These are phyloP conservation scores for Melanocharis versteri DNA, from an alignment of 2,113 vertebrate species.

Conservation along the genomic window DNA sequence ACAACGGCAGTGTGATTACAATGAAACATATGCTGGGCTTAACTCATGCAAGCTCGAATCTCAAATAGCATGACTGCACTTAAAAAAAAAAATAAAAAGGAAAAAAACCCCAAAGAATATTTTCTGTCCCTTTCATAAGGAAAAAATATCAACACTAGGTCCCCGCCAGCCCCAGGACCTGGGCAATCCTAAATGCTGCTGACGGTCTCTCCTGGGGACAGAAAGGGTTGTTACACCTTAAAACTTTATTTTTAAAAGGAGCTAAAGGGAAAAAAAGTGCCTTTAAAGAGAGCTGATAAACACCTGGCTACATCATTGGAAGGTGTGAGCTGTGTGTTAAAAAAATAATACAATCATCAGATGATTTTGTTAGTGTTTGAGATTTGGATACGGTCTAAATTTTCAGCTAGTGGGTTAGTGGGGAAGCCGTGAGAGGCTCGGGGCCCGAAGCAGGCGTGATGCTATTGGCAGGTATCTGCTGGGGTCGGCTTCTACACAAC, in stretches of 20 bases:
- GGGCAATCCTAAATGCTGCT: background rate
- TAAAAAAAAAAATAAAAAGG: background rate
- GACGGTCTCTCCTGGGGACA: background rate
- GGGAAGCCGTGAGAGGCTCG: background rate
- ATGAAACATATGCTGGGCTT: conserved; percentile 38
- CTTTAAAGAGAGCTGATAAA: conserved; percentile 45
- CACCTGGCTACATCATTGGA: background rate
- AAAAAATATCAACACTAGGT: conserved; percentile 30
- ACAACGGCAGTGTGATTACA: conserved; percentile 56
- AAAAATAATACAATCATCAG: background rate
- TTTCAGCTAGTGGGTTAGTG: conserved; percentile 47
- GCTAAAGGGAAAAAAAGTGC: conserved; percentile 15
- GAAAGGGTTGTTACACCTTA: background rate
- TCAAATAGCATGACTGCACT: conserved; percentile 41
- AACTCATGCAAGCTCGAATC: conserved; percentile 11
- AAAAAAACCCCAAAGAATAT: background rate
- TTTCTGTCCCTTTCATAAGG: conserved; percentile 4
- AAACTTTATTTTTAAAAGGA: background rate
- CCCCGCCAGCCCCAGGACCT: background rate
- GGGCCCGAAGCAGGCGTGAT: background rate
- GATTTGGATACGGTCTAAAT: background rate
- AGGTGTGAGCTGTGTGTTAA: conserved; percentile 43
- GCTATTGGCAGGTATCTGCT: background rate
- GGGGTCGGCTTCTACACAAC: background rate
- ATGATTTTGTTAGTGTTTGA: background rate